These are phyloP conservation scores for Anoplius nigerrimus DNA, from an alignment of 2,888 invertebrate species.

Conservation along the genomic window DNA sequence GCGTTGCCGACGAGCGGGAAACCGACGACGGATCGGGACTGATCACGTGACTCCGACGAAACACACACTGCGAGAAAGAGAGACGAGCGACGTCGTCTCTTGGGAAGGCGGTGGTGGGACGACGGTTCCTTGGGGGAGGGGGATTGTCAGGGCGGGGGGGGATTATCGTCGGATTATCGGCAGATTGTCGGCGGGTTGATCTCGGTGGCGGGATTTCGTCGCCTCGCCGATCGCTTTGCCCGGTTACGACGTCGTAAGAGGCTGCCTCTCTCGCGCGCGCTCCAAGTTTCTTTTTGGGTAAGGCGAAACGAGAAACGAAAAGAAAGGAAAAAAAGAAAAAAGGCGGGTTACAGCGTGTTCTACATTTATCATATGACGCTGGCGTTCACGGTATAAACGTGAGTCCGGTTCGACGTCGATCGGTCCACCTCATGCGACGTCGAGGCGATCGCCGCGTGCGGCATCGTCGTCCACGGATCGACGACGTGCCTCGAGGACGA, in stretches of 20 bases:
- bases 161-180: no score
- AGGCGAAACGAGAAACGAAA: conserved; percentile 38
- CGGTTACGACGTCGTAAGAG: no score
- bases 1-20: background rate
- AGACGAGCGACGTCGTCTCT: background rate
- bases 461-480: conserved; percentile 54
- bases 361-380: conserved; percentile 70
- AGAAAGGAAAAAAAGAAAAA: conserved; percentile 54
- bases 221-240: background rate
- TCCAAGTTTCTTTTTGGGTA: no score
- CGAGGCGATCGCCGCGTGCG: conserved; percentile 44
- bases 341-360: conserved; percentile 57
- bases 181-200: background rate
- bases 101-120: background rate
- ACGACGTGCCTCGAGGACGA: conserved; percentile 35
- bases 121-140: background rate
- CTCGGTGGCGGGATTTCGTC: background rate
- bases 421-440: conserved; percentile 42
- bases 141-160: background rate
- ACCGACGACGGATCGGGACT: background rate
- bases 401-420: conserved; percentile 43
- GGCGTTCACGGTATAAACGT: conserved; percentile 44
- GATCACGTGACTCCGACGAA: conserved; percentile 22
- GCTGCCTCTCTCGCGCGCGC: background rate
- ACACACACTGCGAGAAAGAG: background rate